These are phyloP conservation scores for Drosophila pseudotalamancana DNA, from an alignment of 2,888 invertebrate genomes.

Conservation along the genomic window DNA sequence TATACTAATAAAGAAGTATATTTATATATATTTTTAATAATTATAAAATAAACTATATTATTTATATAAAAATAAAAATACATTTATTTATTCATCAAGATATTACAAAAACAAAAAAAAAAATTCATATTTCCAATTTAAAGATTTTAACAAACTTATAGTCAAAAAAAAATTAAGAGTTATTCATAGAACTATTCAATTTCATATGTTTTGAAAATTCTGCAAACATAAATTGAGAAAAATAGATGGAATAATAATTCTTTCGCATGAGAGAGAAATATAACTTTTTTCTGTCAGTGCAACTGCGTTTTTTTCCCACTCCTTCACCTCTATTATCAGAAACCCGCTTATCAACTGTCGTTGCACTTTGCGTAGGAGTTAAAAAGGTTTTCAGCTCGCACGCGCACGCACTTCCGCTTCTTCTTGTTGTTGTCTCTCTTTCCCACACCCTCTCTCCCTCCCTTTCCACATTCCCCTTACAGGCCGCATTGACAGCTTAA, in stretches of 20 bases:
- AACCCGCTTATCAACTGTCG: conserved; percentile 5
- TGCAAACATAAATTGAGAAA: too few relatives aligned
- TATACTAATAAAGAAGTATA: too few relatives aligned
- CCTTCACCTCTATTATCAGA: not conserved
- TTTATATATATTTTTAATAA: too few relatives aligned
- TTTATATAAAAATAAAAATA: too few relatives aligned
- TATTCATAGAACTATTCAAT: too few relatives aligned
- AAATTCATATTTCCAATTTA: too few relatives aligned
- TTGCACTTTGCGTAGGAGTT: conserved; percentile 49
- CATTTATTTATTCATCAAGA: too few relatives aligned
- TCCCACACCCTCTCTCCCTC: not conserved
- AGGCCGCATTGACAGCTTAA: conserved; percentile 30
- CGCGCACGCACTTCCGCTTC: conserved; percentile 71
- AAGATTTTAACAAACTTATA: too few relatives aligned
- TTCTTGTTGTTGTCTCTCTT: conserved; percentile 68
- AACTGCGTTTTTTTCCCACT: not conserved
- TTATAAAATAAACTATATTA: not conserved
- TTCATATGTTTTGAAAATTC: too few relatives aligned
- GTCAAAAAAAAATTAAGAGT: too few relatives aligned
- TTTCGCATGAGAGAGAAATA: too few relatives aligned
- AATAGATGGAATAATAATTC: not conserved
- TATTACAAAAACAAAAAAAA: too few relatives aligned
- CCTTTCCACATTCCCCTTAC: not conserved
- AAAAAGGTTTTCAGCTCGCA: conserved; percentile 62
- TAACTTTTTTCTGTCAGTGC: not conserved